phyloP scores from a whole-genome alignment of 2,888 invertebrate genomes.

The Onchidella celtica region DNA sequence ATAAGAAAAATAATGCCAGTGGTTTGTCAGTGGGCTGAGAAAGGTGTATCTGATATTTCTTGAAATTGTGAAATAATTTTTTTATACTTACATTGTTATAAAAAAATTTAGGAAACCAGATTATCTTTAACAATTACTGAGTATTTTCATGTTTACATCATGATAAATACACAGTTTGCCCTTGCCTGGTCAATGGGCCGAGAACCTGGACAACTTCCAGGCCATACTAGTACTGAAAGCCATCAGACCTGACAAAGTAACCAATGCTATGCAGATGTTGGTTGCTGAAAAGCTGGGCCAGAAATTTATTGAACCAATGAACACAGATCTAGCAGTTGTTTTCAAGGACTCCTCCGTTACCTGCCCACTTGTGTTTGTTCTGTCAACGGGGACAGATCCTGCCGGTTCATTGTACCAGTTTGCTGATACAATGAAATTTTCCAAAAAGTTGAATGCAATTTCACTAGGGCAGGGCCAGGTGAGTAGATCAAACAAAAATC shows the following conservation, averaged over 20 bases:
- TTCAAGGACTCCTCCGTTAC: conserved; percentile 81
- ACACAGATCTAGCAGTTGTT: conserved; percentile 79
- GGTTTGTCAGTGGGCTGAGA: too few relatives aligned
- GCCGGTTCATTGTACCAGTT: conserved; percentile 81
- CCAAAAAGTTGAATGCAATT: conserved; percentile 86
- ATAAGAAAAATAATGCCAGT: too few relatives aligned
- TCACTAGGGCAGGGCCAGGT: conserved; percentile 93
- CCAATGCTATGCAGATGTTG: conserved; percentile 82
- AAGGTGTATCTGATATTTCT: too few relatives aligned
- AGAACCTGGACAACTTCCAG: conserved; percentile 78
- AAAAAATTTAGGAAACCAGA: too few relatives aligned
- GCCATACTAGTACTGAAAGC: conserved; percentile 79
- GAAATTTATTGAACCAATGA: conserved; percentile 81
- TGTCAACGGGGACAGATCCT: conserved; percentile 81
- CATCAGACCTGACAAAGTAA: conserved; percentile 80
- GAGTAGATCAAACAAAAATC: not conserved
- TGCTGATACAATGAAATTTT: conserved; percentile 82
- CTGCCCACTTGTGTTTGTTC: conserved; percentile 81
- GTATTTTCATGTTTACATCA: too few relatives aligned
- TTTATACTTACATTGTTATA: too few relatives aligned
- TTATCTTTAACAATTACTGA: too few relatives aligned
- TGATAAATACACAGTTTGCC: conserved; percentile 77
- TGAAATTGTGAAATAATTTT: too few relatives aligned
- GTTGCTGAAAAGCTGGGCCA: conserved; percentile 79
- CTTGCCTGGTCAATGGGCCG: conserved; percentile 78